Conservation (phyloP, 2,113 vertebrate species). For the Calyptomena viridis region DNA sequence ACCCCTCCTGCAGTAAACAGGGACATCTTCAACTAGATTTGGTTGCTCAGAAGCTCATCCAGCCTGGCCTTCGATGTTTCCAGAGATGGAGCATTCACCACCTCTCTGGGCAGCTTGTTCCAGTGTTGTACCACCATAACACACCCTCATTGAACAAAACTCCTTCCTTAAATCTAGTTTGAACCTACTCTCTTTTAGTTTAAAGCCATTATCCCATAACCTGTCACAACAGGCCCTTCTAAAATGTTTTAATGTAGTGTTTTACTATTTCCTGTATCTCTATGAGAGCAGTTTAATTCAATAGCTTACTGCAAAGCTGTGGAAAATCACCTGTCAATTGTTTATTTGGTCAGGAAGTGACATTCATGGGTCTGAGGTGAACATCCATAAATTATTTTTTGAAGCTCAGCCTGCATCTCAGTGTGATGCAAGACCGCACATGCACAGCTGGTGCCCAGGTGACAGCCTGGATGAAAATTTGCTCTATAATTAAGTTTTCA, state of each 20-base stretch:
- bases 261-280: not conserved
- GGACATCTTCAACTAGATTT: not conserved
- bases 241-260: not conserved
- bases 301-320: not conserved
- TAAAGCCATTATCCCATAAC: not conserved
- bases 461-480: constrained; percentile 21
- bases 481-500: constrained; percentile 51
- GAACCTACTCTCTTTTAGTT: not conserved
- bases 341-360: not conserved
- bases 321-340: not conserved
- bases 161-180: not conserved
- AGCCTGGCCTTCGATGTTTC: not conserved
- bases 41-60: not conserved
- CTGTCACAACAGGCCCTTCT: not conserved
- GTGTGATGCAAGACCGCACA: not conserved
- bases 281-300: not conserved
- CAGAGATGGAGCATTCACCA: not conserved
- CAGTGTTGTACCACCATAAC: not conserved
- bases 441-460: constrained; percentile 37
- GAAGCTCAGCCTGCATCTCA: not conserved
- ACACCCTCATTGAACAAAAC: not conserved
- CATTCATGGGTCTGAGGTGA: not conserved
- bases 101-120: not conserved
- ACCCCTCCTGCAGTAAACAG: not conserved
- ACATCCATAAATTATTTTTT: not conserved